Base-by-base conservation (phyloP, 2,113 vertebrate genomes). In the Cephalopterus ornatus region DNA sequence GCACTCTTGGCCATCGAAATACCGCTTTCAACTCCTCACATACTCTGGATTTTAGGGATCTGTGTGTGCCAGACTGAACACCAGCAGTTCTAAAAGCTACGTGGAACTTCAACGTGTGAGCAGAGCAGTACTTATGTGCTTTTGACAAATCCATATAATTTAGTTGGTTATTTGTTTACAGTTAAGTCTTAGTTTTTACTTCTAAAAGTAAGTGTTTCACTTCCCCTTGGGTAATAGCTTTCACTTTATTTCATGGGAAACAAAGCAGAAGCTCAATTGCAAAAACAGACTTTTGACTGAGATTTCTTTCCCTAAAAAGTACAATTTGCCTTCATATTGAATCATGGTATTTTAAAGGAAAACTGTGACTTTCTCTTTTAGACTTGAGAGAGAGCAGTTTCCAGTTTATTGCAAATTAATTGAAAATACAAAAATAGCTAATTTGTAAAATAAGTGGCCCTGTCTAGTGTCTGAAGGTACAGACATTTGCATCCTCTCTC, bases 1-100 rank as follows among this genome's bases (percentile, higher is more conserved):
- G 6, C 56, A 5, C 28, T 3, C n/a, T 11, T 2, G 21, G 14
- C 1, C 35, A 2, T 17, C 8, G 14, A 6, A 13, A 5, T 14
- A 8, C 12, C 12, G 0, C 8, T 44, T 21, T 20, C 46, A 21
- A 20, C 23, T 26, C 24, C 47, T 62, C 37, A n/a, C 0, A 8
- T 5, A 3, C 1, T 1, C 26, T 28, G 47, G 65, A 1, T 35
- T 22, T 49, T 10, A 14, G 8, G 22, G 33, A 8, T 21, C 42
- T 61, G 14, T 42, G 20, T 39, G 28, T 70, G 44, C n/a, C 33
- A 27, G 27, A 1, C 71, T 17, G 32, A 35, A 50, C 47, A 10
- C 10, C 1, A 3, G 8, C 26, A 5, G 44, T 14, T 61, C 21
- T 39, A 23, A 37, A 77, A n/a, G 41, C 53, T 28, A 12, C 28